These are phyloP conservation scores for Echiichthys vipera DNA, from an alignment of 2,797 vertebrate genomes.

Conservation along the genomic window DNA sequence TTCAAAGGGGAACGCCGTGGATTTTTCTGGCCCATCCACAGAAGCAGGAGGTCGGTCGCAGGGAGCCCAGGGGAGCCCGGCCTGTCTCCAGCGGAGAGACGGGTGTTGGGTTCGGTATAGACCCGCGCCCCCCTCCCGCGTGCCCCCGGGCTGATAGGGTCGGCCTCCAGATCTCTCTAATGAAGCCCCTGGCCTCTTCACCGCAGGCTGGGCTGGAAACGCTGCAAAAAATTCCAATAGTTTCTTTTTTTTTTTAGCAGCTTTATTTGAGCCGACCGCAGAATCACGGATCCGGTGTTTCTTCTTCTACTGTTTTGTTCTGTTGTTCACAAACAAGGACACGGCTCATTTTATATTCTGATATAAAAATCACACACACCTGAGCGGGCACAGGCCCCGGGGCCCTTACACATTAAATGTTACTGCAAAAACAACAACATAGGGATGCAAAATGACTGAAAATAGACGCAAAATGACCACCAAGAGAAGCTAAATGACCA, in stretches of 20 bases:
- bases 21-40: constrained; percentile 83
- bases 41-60: constrained; percentile 83
- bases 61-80: constrained; percentile 77
- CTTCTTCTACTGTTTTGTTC: background rate
- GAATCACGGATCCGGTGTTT: background rate
- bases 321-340: too few species aligned
- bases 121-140: constrained; percentile 44
- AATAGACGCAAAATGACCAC: too few species aligned
- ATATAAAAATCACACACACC: too few species aligned
- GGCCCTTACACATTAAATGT: too few species aligned
- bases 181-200: constrained; percentile 85
- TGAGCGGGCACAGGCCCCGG: too few species aligned
- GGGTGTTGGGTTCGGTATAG: constrained; percentile 51
- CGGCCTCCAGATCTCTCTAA: constrained; percentile 84
- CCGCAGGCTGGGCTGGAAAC: constrained; percentile 63
- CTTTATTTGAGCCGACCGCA: background rate
- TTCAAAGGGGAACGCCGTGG: constrained; percentile 84
- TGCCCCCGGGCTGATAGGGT: constrained; percentile 81
- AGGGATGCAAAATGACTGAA: too few species aligned
- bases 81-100: constrained; percentile 70
- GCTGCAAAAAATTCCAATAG: constrained; percentile 65
- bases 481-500: too few species aligned
- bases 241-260: constrained; percentile 6
- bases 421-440: too few species aligned
- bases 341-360: too few species aligned